Evolutionary conservation across 2,113 vertebrate genomes (phyloP).

Genomic region (Anolis sagrei): DNA sequence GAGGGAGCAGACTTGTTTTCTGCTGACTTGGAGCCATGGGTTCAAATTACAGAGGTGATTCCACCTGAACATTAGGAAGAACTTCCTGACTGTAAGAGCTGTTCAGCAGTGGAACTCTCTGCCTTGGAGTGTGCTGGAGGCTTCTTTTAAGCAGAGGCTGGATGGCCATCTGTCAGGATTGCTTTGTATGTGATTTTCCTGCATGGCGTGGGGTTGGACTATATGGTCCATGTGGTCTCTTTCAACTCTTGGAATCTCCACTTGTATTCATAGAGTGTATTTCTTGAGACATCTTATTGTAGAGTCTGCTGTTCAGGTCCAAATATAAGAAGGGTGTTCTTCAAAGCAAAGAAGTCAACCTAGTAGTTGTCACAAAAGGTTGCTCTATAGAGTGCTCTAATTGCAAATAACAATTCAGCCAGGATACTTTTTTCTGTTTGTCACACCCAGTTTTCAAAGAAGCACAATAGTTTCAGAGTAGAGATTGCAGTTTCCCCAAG

Average conservation of each 20-base stretch:
- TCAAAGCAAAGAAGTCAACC: not conserved
- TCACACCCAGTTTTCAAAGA: not conserved
- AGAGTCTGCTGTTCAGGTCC: not conserved
- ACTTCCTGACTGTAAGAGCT: too few species aligned
- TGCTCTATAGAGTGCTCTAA: not conserved
- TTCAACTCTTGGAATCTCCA: not conserved
- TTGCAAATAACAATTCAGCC: not conserved
- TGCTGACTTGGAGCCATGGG: too few species aligned
- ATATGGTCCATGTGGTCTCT: too few species aligned
- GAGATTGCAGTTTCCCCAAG: not conserved
- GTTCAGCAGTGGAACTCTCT: too few species aligned
- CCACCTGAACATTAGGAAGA: too few species aligned
- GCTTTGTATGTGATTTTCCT: too few species aligned
- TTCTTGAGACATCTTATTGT: not conserved
- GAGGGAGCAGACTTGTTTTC: too few species aligned
- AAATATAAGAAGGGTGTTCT: not conserved
- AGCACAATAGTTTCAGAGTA: not conserved
- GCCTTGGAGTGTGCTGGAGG: too few species aligned
- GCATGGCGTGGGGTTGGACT: too few species aligned
- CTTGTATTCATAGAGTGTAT: not conserved
- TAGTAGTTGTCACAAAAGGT: not conserved
- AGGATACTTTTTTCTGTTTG: not conserved
- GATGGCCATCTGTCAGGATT: too few species aligned
- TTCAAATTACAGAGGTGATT: too few species aligned
- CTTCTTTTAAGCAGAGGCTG: too few species aligned